phyloP scores from a whole-genome alignment of 1,140 invertebrate species.

The Bombus superbus region DNA sequence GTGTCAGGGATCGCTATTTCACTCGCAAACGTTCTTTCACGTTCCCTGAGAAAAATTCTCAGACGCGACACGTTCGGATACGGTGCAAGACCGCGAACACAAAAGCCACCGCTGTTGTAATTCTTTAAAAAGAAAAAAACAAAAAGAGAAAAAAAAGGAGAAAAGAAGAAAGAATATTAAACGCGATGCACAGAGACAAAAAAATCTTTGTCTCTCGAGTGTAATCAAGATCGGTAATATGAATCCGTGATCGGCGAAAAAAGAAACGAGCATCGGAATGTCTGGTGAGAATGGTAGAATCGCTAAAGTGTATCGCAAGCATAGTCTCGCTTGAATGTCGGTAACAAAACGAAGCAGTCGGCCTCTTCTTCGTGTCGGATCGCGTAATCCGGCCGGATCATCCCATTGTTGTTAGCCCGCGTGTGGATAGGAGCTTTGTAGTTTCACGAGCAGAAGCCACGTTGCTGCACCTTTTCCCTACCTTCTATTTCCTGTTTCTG shows the following conservation, averaged over 20 bases:
- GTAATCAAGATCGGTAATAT: too few species aligned
- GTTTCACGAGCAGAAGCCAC: slow-evolving; percentile 72
- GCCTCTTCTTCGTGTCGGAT: slow-evolving; percentile 62
- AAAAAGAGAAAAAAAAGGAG: too few species aligned
- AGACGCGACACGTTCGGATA: too few species aligned
- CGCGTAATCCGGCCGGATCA: slow-evolving; percentile 76
- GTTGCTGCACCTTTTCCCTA: slow-evolving; percentile 50
- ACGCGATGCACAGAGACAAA: not conserved
- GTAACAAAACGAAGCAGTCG: slow-evolving; percentile 60
- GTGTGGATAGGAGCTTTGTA: slow-evolving; percentile 80
- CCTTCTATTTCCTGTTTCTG: slow-evolving; percentile 39
- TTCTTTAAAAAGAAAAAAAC: not conserved
- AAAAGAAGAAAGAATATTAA: too few species aligned
- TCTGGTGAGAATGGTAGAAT: slow-evolving; percentile 19
- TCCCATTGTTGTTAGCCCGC: slow-evolving; percentile 80
- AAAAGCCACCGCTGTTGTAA: too few species aligned
- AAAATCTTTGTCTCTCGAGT: not conserved
- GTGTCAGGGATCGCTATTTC: too few species aligned
- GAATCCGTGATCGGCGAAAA: not conserved
- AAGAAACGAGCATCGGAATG: not conserved
- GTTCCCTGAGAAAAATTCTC: too few species aligned
- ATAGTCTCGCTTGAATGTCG: slow-evolving; percentile 55
- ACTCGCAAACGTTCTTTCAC: too few species aligned
- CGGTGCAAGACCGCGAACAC: too few species aligned
- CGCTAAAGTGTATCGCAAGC: slow-evolving; percentile 57